Base-by-base conservation (phyloP, 2,797 vertebrate genomes). In the Gallinago nigripennis region DNA sequence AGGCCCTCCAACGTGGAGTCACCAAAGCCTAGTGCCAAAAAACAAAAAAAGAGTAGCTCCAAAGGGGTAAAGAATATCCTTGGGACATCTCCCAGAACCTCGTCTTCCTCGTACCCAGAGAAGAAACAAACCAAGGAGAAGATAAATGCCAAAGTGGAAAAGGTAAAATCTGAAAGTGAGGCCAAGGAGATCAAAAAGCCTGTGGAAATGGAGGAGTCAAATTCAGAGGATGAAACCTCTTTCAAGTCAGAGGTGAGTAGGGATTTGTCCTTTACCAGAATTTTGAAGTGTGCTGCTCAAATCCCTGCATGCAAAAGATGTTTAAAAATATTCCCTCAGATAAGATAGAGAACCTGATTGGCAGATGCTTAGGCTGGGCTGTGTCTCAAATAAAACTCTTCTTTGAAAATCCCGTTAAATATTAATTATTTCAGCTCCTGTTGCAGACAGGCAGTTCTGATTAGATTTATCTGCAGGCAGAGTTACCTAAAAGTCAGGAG, bases 151-250 rank as follows among this genome's bases (percentile, higher is more conserved):
- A 99, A 98, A 96, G 98, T 98, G 97, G 94, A 98, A 63, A 99
- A 99, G 91, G 94, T 96, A 80, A 99, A 99, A 95, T 96, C 98
- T 0, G 99, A 99, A 70, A 98, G 97, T 2, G 99, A 99, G 95
- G 92, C 98, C 43, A 99, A 99, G 97, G 99, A 99, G 86, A 91
- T 98, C 68, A 99, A 99, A 96, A 99, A 99, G 92, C 96, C 98
- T 3, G 97, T 98, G 16, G 99, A 99, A 93, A 98, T 98, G 1
- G 99, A 99, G 19, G 99, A 99, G 87, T 99, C 99, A 1, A 98
- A 99, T 94, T 99, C 99, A 0, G 99, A 99, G 63, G 99, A 99
- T 5, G 99, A 99, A 94, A 98, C 98, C 16, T 99, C 99, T 41
- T 99, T 99, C 66, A 99, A 99, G 94, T 99, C 99, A 23, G 99